Evolutionary conservation across 2,797 vertebrate genomes (phyloP).

Genomic region (Ceryle rudis): DNA sequence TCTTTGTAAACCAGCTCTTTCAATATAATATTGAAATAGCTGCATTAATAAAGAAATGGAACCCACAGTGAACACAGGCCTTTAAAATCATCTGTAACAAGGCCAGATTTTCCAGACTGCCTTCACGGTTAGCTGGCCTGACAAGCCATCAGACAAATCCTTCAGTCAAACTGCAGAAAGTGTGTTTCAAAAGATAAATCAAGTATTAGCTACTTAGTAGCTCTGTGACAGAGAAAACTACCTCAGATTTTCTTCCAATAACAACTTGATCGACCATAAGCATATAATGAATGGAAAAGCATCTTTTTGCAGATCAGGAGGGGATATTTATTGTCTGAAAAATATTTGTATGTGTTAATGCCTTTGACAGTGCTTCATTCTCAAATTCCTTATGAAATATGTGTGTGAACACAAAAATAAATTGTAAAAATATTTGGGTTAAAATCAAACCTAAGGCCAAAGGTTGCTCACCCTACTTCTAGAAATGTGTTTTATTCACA

Average conservation of each 20-base stretch:
- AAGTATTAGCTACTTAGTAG: not conserved
- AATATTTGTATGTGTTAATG: not conserved
- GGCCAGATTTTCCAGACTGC: not conserved
- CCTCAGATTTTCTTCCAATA: not conserved
- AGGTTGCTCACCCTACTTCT: not conserved
- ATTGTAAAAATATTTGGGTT: not conserved
- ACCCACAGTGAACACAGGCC: not conserved
- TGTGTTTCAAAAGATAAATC: not conserved
- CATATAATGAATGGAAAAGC: not conserved
- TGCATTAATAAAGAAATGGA: not conserved
- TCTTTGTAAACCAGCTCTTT: not conserved
- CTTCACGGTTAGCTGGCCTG: not conserved
- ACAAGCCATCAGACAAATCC: not conserved
- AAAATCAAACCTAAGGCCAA: not conserved
- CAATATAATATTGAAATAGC: not conserved
- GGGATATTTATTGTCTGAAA: constrained; percentile 1
- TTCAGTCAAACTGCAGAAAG: not conserved
- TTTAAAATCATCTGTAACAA: not conserved
- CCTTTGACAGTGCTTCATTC: not conserved
- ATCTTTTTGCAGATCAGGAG: not conserved
- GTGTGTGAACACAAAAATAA: not conserved
- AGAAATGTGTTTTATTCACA: not conserved
- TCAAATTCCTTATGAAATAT: not conserved
- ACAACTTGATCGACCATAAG: not conserved
- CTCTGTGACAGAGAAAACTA: not conserved